A percentile compares a stretch with the other conserved stretches of the same genome.
phyloP scores from a whole-genome alignment of 2,888 invertebrate genomes.

The Netelia inedita region DNA sequence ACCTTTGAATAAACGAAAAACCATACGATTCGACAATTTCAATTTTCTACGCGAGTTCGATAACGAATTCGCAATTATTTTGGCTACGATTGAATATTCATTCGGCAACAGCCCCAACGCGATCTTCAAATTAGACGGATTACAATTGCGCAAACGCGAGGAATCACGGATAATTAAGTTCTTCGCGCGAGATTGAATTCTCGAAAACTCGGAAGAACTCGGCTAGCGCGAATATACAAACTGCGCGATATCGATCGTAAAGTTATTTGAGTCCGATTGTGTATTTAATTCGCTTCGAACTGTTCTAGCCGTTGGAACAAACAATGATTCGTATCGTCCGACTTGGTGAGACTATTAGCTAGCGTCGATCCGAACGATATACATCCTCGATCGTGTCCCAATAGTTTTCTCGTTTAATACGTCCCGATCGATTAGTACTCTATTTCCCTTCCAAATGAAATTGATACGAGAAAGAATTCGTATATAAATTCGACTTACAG shows the following conservation, averaged over 20 bases:
- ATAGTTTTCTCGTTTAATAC: neutral
- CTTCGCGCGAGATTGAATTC: neutral
- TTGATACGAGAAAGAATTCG: neutral
- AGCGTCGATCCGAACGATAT: neutral
- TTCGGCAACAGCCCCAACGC: too few relatives aligned
- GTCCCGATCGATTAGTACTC: too few relatives aligned
- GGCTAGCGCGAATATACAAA: slow-evolving; percentile 38
- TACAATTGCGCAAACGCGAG: neutral
- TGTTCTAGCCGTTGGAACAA: slow-evolving; percentile 44
- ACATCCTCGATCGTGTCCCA: neutral
- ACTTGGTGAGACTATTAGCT: slow-evolving; percentile 5
- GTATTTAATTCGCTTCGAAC: slow-evolving; percentile 59
- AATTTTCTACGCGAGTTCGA: too few relatives aligned
- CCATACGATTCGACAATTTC: too few relatives aligned
- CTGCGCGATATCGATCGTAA: slow-evolving; percentile 64
- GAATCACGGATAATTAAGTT: neutral
- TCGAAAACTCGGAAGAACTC: neutral
- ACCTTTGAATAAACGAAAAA: too few relatives aligned
- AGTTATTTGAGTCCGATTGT: slow-evolving; percentile 72
- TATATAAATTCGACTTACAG: slow-evolving; percentile 37
- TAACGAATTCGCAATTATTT: too few relatives aligned
- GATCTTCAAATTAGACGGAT: too few relatives aligned
- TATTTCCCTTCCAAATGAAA: neutral
- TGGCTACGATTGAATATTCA: too few relatives aligned
- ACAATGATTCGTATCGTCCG: slow-evolving; percentile 52